Evolutionary conservation across 2,797 vertebrate genomes (phyloP), one percentile per base, ranked within the genome.

Genomic region (Oreonectes daqikongensis): DNA sequence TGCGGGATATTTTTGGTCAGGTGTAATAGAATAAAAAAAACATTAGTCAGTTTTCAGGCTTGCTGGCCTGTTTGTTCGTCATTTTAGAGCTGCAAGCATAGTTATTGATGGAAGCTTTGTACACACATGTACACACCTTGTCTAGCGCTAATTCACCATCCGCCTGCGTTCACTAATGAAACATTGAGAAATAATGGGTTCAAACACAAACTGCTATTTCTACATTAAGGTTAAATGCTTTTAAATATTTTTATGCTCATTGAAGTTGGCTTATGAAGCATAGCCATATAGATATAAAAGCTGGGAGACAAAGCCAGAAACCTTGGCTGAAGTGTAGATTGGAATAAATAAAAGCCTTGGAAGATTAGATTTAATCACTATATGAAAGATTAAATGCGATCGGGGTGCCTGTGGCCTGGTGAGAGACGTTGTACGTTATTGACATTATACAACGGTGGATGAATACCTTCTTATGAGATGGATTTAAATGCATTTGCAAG

Each of bases 351-450:
- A 68, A 75, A 79, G 53, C 38, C 17, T 76, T 28, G 72, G 63
- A 79, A 69, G 64, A 69, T 73, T 77, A 60, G 46, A 72, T 68
- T 73, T 50, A 35, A 53, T 77, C 40, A 77, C 53, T 72, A 72
- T 61, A 55, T 59, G 44, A 57, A 63, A 64, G 60, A 55, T 61
- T 64, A 70, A 59, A 78, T 32, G 59, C 0, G 38, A 22, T 18
- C n/a, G 30, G 17, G 10, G 73, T 30, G 44, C 73, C 28, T 26
- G 40, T 60, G 63, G 32, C 53, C 52, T 68, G 40, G 5, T 48
- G 72, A 71, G 38, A 71, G 17, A 44, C 8, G 26, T 22, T 57
- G 50, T 57, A 40, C 35, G 17, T 66, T 68, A 60, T 38, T 38
- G 53, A 38, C 28, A 26, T 61, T 60, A 38, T 61, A 61, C 18